A percentile compares a stretch with the other conserved stretches of the same genome.
Evolutionary conservation across 1,140 invertebrate genomes (phyloP).

Genomic region (Drosophila triauraria): DNA sequence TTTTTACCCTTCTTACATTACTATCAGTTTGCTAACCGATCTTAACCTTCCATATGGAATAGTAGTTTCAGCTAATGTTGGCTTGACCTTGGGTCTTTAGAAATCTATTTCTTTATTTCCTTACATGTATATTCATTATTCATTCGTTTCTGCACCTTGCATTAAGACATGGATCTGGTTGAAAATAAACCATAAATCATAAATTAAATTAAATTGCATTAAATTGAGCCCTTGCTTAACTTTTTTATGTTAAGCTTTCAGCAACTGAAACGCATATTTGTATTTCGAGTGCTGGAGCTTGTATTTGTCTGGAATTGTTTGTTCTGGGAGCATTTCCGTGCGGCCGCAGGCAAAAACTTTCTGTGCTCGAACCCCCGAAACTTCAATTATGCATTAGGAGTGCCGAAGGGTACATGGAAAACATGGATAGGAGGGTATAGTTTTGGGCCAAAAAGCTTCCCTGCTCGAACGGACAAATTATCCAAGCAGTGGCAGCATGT

Average conservation of each 20-base stretch:
- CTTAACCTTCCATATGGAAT: too few relatives aligned
- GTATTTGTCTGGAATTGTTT: conserved; percentile 23
- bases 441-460: conserved; percentile 9
- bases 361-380: conserved; percentile 14
- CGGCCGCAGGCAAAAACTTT: conserved; percentile 16
- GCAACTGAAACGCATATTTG: conserved; percentile 2
- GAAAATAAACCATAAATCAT: neutral
- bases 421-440: conserved; percentile 1
- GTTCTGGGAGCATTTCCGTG: conserved; percentile 2
- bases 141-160: too few relatives aligned
- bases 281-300: conserved; percentile 4
- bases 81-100: too few relatives aligned
- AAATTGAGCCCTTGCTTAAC: neutral
- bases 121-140: too few relatives aligned
- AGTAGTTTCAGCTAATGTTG: too few relatives aligned
- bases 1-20: too few relatives aligned
- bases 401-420: conserved; percentile 7
- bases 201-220: neutral
- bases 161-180: neutral
- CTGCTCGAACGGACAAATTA: conserved; percentile 6
- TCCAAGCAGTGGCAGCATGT: conserved; percentile 11
- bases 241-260: neutral
- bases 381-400: conserved; percentile 56
- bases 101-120: too few relatives aligned
- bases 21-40: too few relatives aligned